Conservation (phyloP, 2,888 invertebrate species). For the Venusia cambrica region DNA sequence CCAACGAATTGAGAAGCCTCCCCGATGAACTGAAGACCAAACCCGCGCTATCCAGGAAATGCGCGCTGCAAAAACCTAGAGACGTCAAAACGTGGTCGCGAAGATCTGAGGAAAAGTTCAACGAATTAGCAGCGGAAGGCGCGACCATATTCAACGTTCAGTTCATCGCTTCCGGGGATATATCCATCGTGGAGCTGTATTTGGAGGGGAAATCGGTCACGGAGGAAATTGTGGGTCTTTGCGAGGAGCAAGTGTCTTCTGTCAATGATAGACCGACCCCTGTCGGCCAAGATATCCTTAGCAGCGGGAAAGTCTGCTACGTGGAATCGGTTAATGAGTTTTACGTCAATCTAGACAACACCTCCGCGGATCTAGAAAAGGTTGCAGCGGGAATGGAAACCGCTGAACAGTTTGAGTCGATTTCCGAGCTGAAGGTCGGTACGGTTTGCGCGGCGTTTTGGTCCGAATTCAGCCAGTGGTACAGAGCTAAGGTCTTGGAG, state of each 20-base stretch:
- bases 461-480: conserved; percentile 85
- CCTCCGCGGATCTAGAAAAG: conserved; percentile 78
- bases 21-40: conserved; percentile 81
- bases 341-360: conserved; percentile 85
- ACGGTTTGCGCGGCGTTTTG: conserved; percentile 84
- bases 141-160: conserved; percentile 85
- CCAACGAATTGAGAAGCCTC: conserved; percentile 79
- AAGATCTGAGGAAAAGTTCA: conserved; percentile 84
- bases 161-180: conserved; percentile 84
- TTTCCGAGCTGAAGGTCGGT: conserved; percentile 79
- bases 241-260: conserved; percentile 59
- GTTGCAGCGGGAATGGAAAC: conserved; percentile 80
- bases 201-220: conserved; percentile 83
- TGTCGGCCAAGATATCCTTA: conserved; percentile 62
- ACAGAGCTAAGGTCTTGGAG: conserved; percentile 83
- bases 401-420: conserved; percentile 73
- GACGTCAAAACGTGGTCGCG: conserved; percentile 83
- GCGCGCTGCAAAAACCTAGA: conserved; percentile 81
- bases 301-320: conserved; percentile 84
- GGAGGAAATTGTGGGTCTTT: conserved; percentile 79
- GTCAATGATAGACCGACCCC: conserved; percentile 60
- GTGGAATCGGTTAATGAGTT: conserved; percentile 86
- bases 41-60: conserved; percentile 82
- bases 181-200: conserved; percentile 83
- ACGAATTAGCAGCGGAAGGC: conserved; percentile 85